Evolutionary conservation across 2,888 invertebrate genomes (phyloP), one percentile per base, ranked within the genome.

Genomic region (Tridacna gigas): DNA sequence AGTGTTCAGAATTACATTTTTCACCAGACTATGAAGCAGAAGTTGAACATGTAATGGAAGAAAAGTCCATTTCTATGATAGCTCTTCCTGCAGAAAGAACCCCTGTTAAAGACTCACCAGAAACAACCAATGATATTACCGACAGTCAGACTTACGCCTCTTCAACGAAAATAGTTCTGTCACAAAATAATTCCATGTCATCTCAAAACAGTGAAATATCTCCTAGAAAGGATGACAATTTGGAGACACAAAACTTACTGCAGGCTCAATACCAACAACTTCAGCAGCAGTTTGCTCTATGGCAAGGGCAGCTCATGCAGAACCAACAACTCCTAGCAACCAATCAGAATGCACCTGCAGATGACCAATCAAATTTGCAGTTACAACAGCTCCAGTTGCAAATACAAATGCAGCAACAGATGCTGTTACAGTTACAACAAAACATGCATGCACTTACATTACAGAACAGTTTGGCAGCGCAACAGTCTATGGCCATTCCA

Each of bases 261-360:
- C 89, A 91, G 84, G 79, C 86, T 9, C 93, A 93, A 83, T 92
- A 92, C 82, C 84, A 89, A 26, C 87, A 91, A 20, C 88, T 94
- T 65, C 92, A 94, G 85, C 82, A 90, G 51, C 93, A 94, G 87
- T 90, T 93, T 71, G 65, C 83, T 13, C 79, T 89, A 77, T 94
- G 94, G 94, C 92, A 94, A 79, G 84, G 89, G 66, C 94, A 94
- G 84, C 87, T 94, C 71, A 69, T 88, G 80, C 88, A 90, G 67
- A 94, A 94, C 86, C 92, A 94, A 82, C 89, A 84, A 28, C 81
- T 93, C 22, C 86, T 94, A 74, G 84, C 92, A n/a, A 79, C 79
- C 78, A 79, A 83, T 77, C 69, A 80, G 63, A 80, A 75, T 25
- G 67, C 77, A 48, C 85, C 88, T 45, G 75, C 66, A 22, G 89